These are phyloP conservation scores for Colius striatus DNA, from an alignment of 2,113 vertebrate species.

Conservation along the genomic window DNA sequence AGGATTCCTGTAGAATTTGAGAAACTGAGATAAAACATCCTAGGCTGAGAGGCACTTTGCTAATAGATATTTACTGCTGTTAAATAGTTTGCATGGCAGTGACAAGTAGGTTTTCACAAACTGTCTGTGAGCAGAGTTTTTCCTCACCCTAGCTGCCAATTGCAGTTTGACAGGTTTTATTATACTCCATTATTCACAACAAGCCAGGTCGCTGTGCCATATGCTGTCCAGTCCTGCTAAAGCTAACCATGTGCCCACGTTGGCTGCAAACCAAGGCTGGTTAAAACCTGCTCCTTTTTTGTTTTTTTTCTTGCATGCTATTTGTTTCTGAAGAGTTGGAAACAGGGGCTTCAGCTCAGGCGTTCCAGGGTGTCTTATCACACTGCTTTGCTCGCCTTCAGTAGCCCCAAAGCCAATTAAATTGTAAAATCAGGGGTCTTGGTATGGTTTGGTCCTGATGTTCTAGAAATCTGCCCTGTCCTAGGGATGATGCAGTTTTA, in stretches of 20 bases:
- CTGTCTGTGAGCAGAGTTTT: constrained; percentile 26
- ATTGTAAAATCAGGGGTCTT: background rate
- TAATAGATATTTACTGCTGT: background rate
- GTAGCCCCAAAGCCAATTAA: background rate
- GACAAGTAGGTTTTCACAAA: constrained; percentile 45
- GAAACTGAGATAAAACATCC: background rate
- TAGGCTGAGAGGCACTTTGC: background rate
- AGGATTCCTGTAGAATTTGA: background rate
- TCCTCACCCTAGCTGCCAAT: constrained; percentile 57
- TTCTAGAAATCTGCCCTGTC: background rate
- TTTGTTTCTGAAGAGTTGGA: constrained; percentile 54
- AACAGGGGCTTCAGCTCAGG: background rate
- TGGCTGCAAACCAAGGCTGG: constrained; percentile 61
- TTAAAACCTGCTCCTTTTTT: constrained; percentile 60
- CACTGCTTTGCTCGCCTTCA: background rate
- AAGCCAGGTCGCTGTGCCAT: constrained; percentile 68
- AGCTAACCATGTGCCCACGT: constrained; percentile 60
- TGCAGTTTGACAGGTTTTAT: constrained; percentile 69
- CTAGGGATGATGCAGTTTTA: background rate
- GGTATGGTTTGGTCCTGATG: background rate
- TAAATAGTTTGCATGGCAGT: constrained; percentile 42
- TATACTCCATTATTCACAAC: constrained; percentile 67
- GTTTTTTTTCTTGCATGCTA: background rate
- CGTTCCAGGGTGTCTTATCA: background rate
- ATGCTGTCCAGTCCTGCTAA: constrained; percentile 64